Percentiles rank a stretch among this genome's conserved stretches.
Conservation (phyloP, 2,888 invertebrate species). For the Tachina grossa region DNA sequence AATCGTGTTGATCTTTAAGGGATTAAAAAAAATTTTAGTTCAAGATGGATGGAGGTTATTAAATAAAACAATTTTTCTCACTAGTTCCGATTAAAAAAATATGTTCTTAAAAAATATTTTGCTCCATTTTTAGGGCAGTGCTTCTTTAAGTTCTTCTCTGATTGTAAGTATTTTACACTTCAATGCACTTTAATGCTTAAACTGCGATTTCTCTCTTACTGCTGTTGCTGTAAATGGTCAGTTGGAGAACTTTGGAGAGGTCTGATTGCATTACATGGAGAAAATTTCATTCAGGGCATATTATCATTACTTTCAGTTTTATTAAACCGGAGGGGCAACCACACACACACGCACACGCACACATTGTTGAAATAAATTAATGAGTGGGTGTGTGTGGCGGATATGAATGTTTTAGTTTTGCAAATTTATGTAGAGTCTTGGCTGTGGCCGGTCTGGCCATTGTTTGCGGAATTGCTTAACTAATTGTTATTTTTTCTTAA, state of each 20-base stretch:
- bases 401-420: background rate
- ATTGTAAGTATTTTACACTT: constrained; percentile 21
- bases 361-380: background rate
- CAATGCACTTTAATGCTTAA: constrained; percentile 33
- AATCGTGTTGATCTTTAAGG: no score
- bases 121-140: background rate
- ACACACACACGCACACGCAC: background rate
- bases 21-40: no score
- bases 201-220: constrained; percentile 24
- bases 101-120: background rate
- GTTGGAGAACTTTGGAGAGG: constrained; percentile 26
- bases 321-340: constrained; percentile 7
- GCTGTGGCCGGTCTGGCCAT: constrained; percentile 8
- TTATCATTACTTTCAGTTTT: constrained; percentile 52
- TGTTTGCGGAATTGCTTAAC: constrained; percentile 60
- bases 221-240: constrained; percentile 25
- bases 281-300: constrained; percentile 10
- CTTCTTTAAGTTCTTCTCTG: background rate
- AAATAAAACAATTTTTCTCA: no score
- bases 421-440: background rate
- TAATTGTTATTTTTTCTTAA: constrained; percentile 60
- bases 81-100: no score
- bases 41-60: no score
- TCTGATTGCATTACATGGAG: constrained; percentile 17
- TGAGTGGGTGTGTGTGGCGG: background rate